phyloP scores from a whole-genome alignment of 2,888 invertebrate genomes.

The Thumatha senex region DNA sequence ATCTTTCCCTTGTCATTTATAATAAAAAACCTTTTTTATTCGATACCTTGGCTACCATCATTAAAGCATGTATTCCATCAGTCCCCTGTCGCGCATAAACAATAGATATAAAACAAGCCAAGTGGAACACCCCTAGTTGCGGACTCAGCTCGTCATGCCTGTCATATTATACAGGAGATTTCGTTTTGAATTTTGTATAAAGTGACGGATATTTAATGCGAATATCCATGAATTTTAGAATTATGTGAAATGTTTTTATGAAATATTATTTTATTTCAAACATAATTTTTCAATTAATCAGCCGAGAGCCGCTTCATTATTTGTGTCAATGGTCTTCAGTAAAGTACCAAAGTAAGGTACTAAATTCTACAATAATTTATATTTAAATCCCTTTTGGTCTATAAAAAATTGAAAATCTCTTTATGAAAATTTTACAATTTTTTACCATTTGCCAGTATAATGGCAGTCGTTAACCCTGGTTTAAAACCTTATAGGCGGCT shows the following conservation, averaged over 20 bases:
- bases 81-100: slow-evolving; percentile 66
- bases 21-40: slow-evolving; percentile 40
- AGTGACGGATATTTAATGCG: slow-evolving; percentile 20
- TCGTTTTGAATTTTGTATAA: slow-evolving; percentile 23
- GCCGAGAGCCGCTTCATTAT: too few species aligned
- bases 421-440: too few species aligned
- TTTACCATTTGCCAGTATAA: too few species aligned
- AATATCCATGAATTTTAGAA: slow-evolving; percentile 25
- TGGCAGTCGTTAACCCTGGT: too few species aligned
- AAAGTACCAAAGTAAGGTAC: too few species aligned
- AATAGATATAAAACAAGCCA: slow-evolving; percentile 78
- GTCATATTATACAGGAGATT: slow-evolving; percentile 63
- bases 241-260: slow-evolving; percentile 6
- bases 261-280: neutral
- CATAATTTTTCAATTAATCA: too few species aligned
- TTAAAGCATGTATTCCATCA: slow-evolving; percentile 65
- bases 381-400: too few species aligned
- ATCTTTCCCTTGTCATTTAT: slow-evolving; percentile 28
- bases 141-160: slow-evolving; percentile 71
- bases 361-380: too few species aligned
- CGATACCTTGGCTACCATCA: slow-evolving; percentile 37
- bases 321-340: too few species aligned
- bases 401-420: too few species aligned
- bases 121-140: slow-evolving; percentile 76
- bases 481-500: too few species aligned